Base-by-base conservation (phyloP, 2,113 vertebrate species). In the Rhea americana region DNA sequence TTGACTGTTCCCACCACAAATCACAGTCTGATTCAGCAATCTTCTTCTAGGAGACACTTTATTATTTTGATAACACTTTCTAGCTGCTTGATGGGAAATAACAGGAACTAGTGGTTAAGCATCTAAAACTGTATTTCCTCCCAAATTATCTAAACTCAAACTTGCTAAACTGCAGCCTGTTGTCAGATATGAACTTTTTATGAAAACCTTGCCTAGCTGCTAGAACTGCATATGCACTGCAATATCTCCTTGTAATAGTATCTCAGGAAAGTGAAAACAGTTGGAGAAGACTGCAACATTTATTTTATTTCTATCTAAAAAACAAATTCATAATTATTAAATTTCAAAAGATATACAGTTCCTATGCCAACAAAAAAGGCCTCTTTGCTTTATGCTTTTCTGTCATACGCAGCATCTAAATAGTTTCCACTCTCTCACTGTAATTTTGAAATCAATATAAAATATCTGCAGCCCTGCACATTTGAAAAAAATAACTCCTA, bases 381-480 rank as follows among this genome's bases (percentile, higher is more conserved):
- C 79, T 39, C n/a, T 90, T 78, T 74, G 17, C 62, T 83, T 81
- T 81, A 25, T 66, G 35, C 35, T 35, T 74, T 92, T 77, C 47
- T 91, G 63, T 75, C 58, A 50, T 18, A 93, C 55, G 56, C 32
- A 90, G 11, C 41, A 61, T 86, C 55, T 37, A 88, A 83, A 90
- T 73, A 83, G 9, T 78, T 94, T 86, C 56, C 68, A 90, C 73
- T 13, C 20, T 83, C 41, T 78, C 11, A 3, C 6, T 59, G 26
- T 78, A 78, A 90, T 94, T 89, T 82, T 84, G 20, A 91, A 89
- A 91, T 26, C n/a, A 61, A 84, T 77, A 63, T n/a, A 81, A 92
- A 92, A 61, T 82, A 77, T 24, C 73, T 17, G 19, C 59, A 83
- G 26, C 3, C 20, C 18, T 81, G 20, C 15, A 71, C 20, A 50